phyloP scores from a whole-genome alignment of 2,888 invertebrate genomes.

The Diachrysia chrysitis region DNA sequence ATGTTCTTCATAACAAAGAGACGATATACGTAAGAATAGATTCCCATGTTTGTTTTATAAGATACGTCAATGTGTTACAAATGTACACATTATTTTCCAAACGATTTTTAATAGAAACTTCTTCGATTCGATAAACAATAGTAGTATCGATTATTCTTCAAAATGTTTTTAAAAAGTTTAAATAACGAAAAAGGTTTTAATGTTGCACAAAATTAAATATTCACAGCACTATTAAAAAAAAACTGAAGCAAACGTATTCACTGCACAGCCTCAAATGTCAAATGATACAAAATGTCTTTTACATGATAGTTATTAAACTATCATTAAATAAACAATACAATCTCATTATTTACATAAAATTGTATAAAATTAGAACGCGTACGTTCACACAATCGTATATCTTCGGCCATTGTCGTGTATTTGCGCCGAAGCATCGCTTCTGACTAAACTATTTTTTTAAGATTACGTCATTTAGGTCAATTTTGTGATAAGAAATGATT shows the following conservation, averaged over 20 bases:
- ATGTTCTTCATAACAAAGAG: constrained; percentile 80
- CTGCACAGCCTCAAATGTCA: constrained; percentile 17
- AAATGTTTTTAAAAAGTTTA: background rate
- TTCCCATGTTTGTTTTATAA: constrained; percentile 75
- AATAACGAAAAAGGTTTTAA: background rate
- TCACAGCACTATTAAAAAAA: constrained; percentile 11
- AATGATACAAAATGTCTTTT: constrained; percentile 25
- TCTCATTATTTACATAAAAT: constrained; percentile 46
- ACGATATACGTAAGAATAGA: constrained; percentile 84
- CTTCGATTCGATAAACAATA: background rate
- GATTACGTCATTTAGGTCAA: constrained; percentile 40
- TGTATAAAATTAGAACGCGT: constrained; percentile 43
- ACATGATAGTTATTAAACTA: constrained; percentile 40
- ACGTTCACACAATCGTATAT: constrained; percentile 27
- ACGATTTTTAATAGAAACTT: constrained; percentile 6
- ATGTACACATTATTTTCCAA: constrained; percentile 35
- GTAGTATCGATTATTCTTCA: background rate
- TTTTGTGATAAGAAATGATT: constrained; percentile 31
- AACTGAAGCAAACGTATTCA: constrained; percentile 20
- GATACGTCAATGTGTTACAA: constrained; percentile 34
- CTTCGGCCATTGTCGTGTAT: constrained; percentile 50
- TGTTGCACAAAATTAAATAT: background rate
- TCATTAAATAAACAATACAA: constrained; percentile 23
- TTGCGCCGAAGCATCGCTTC: background rate
- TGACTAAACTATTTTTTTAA: constrained; percentile 37